Percentiles rank a stretch among this genome's conserved stretches.
Evolutionary conservation across 2,797 vertebrate genomes (phyloP).

Genomic region (Apogon hyalosoma): DNA sequence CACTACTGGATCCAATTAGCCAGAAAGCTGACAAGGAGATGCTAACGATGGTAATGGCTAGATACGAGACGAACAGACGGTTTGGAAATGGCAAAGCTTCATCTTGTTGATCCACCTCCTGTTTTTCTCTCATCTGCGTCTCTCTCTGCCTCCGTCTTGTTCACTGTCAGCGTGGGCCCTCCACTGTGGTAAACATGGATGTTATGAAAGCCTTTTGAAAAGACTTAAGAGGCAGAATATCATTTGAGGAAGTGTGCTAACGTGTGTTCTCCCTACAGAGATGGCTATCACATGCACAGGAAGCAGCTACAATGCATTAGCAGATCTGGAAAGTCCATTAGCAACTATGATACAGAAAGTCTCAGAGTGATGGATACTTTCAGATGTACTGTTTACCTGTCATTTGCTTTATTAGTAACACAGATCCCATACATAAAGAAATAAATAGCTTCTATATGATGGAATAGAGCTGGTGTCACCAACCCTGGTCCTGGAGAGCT

Average conservation of each 20-base stretch:
- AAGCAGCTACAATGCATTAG: conserved; percentile 58
- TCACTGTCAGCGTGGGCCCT: conserved; percentile 33
- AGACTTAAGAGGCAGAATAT: conserved; percentile 57
- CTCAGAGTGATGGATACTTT: conserved; percentile 10
- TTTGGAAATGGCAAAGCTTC: conserved; percentile 66
- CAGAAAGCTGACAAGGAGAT: conserved; percentile 70
- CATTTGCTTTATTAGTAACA: neutral
- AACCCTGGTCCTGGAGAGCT: too few relatives aligned
- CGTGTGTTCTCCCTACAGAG: conserved; percentile 27
- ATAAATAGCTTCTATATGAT: too few relatives aligned
- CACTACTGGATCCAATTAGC: conserved; percentile 73
- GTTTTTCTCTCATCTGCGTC: conserved; percentile 30
- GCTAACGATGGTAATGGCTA: conserved; percentile 64
- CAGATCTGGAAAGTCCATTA: conserved; percentile 59
- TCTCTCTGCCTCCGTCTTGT: conserved; percentile 24
- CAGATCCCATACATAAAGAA: too few relatives aligned
- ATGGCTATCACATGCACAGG: conserved; percentile 30
- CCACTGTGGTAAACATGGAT: conserved; percentile 60
- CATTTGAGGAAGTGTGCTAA: conserved; percentile 34
- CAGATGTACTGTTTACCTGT: conserved; percentile 27
- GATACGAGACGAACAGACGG: conserved; percentile 58
- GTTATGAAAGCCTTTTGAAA: conserved; percentile 67
- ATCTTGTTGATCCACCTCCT: conserved; percentile 59
- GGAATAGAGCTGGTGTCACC: too few relatives aligned
- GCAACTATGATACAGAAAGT: conserved; percentile 2